Conservation (phyloP, 2,113 vertebrate species). For the Tylochromis polylepis region DNA sequence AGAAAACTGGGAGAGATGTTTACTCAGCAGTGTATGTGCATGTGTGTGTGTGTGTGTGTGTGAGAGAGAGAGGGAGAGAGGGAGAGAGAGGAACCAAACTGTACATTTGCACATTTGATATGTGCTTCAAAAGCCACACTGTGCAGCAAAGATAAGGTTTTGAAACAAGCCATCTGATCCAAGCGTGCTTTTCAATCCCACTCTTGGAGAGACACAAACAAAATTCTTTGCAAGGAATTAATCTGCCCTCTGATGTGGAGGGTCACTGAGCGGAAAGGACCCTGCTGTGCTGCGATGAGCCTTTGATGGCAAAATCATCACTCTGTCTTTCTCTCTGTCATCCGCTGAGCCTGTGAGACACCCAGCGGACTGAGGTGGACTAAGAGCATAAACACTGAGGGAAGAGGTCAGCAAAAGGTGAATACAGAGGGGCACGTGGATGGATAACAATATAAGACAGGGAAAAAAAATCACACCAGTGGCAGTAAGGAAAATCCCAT, state of each 20-base stretch:
- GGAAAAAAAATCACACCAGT: not conserved
- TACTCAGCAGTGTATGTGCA: not conserved
- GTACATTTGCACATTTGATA: slow-evolving; percentile 36
- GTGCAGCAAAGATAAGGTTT: slow-evolving; percentile 41
- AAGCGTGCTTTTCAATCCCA: slow-evolving; percentile 32
- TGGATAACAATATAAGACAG: not conserved
- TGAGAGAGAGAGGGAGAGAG: not conserved
- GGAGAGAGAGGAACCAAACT: not conserved
- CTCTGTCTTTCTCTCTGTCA: slow-evolving; percentile 15
- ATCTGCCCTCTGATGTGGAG: slow-evolving; percentile 35
- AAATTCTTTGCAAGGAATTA: slow-evolving; percentile 22
- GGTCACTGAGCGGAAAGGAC: slow-evolving; percentile 15
- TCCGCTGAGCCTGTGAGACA: slow-evolving; percentile 6
- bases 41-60: not conserved
- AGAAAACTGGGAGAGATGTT: slow-evolving; percentile 13
- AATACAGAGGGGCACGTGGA: not conserved
- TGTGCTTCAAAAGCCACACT: slow-evolving; percentile 30
- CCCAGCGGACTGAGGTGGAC: not conserved
- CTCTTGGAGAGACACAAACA: slow-evolving; percentile 41
- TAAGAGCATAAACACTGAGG: slow-evolving; percentile 12
- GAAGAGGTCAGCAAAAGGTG: slow-evolving; percentile 27
- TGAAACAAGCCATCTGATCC: slow-evolving; percentile 44
- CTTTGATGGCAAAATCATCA: slow-evolving; percentile 37
- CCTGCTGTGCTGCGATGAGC: slow-evolving; percentile 11
- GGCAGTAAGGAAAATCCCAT: not conserved